Conservation (phyloP, 2,113 vertebrate genomes). For the Xerus inauris region DNA sequence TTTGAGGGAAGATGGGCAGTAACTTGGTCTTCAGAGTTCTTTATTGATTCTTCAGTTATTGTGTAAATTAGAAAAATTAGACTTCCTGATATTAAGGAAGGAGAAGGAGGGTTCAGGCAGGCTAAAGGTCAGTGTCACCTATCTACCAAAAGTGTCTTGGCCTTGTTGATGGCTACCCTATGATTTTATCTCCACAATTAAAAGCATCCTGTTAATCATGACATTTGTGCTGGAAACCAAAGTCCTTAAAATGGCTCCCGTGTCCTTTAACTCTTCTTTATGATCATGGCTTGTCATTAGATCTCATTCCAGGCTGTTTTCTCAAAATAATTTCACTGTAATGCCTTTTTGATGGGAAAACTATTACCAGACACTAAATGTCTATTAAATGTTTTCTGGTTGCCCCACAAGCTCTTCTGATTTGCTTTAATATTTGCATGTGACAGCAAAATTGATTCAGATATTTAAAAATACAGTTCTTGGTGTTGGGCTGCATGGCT, state of each 20-base stretch:
- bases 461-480: not conserved
- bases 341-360: not conserved
- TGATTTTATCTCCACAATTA: not conserved
- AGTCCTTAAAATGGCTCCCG: fast-evolving
- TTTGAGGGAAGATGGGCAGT: too few species aligned
- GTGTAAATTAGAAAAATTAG: not conserved
- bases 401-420: fast-evolving
- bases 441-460: not conserved
- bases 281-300: not conserved
- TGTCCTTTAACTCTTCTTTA: not conserved
- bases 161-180: not conserved
- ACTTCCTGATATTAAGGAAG: not conserved
- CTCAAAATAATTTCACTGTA: not conserved
- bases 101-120: not conserved
- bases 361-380: not conserved
- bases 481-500: too few species aligned
- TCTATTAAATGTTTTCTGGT: not conserved
- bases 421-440: not conserved
- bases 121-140: not conserved
- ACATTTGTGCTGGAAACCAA: not conserved
- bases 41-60: not conserved
- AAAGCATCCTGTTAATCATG: not conserved
- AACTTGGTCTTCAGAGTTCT: too few species aligned
- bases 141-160: not conserved
- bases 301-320: not conserved